Percentiles rank a stretch among this genome's conserved stretches.
Evolutionary conservation across 1,140 invertebrate species (phyloP).

Genomic region (Cydia splendana): DNA sequence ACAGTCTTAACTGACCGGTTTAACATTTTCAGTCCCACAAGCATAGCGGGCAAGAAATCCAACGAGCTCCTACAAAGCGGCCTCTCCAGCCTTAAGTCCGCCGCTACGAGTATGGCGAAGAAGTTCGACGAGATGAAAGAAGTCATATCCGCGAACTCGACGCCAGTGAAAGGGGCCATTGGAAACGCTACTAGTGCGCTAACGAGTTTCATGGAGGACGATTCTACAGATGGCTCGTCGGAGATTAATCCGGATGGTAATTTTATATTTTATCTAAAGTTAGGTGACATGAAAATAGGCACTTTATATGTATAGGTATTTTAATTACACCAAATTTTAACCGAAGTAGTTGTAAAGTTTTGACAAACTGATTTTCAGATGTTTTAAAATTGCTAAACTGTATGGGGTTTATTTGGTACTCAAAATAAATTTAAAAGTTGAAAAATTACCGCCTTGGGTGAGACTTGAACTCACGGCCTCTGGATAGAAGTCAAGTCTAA

Average conservation of each 20-base stretch:
- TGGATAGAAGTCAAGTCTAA: too few relatives aligned
- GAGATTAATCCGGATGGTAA: slow-evolving; percentile 75
- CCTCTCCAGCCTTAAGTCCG: slow-evolving; percentile 91
- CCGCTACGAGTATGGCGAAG: slow-evolving; percentile 91
- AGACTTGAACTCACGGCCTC: too few relatives aligned
- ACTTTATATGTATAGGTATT: too few relatives aligned
- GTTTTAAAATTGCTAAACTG: too few relatives aligned
- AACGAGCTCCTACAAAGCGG: slow-evolving; percentile 93
- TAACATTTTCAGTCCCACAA: slow-evolving; percentile 84
- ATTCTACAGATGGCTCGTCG: slow-evolving; percentile 72
- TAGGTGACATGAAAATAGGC: too few relatives aligned
- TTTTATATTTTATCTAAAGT: background rate
- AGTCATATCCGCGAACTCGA: slow-evolving; percentile 92
- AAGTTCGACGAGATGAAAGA: slow-evolving; percentile 97
- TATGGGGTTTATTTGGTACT: too few relatives aligned
- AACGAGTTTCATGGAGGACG: slow-evolving; percentile 68
- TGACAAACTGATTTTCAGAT: too few relatives aligned
- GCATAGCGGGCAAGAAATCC: slow-evolving; percentile 92
- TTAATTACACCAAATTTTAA: too few relatives aligned
- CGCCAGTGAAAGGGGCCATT: slow-evolving; percentile 86
- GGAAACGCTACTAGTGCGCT: slow-evolving; percentile 67
- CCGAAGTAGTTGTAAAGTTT: too few relatives aligned
- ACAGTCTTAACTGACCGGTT: too few relatives aligned
- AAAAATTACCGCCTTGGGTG: too few relatives aligned
- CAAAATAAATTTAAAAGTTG: too few relatives aligned